Evolutionary conservation across 2,888 invertebrate species (phyloP), one percentile per base, ranked within the genome.

Genomic region (Diarsia mendica): DNA sequence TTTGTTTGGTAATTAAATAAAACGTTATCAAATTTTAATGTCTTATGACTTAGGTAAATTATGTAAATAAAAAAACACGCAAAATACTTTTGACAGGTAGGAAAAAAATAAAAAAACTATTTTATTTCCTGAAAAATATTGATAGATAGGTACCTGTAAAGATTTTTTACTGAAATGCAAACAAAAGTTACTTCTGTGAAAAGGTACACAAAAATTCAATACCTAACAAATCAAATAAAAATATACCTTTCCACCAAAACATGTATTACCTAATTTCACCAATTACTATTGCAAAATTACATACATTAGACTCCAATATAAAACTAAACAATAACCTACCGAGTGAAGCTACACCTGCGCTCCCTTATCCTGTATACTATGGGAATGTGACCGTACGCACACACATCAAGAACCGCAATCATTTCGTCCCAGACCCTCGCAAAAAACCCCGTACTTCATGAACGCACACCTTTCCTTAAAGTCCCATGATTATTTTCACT

Each of bases 291-390:
- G 44, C 53, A 70, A 84, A 84, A 76, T 70, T 58, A 53, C 67
- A 66, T n/a, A 81, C 23, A 61, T 74, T 67, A 70, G 0, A 44
- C 49, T 67, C 3, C 51, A 72, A 70, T 84, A 85, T 46, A 72
- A 68, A 73, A 65, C n/a, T 81, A 72, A 80, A 76, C 68, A 77
- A 80, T 73, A 73, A 68, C 58, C 23, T 44, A 48, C 20, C 33
- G 63, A 92, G 95, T 95, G 89, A 95, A 95, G 95, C 94, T 95
- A 95, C 94, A 84, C 90, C 89, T 86, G 83, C 82, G 81, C 87
- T 89, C 93, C 93, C 93, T 91, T 93, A 92, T 94, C 94, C 93
- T 93, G 93, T 91, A 89, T 89, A 89, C 91, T 94, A 96, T 95
- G 95, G 95, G 95, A 95, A 96, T 96, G 92, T 90, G 90, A 89